Evolutionary conservation across 2,113 vertebrate species (phyloP).

Genomic region (Phycodurus eques): DNA sequence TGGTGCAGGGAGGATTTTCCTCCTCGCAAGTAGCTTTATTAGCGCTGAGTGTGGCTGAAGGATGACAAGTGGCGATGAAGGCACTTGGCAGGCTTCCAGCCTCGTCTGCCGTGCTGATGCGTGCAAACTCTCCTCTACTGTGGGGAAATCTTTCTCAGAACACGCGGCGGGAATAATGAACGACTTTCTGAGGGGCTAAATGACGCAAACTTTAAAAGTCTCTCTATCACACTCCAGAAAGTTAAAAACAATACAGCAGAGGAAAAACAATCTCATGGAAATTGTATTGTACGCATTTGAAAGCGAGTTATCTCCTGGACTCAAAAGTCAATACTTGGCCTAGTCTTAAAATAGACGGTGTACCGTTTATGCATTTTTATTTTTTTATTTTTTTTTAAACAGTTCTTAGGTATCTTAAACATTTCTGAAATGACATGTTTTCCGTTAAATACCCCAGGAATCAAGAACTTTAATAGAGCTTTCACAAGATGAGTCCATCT

Average conservation of each 20-base stretch:
- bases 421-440: too few species aligned
- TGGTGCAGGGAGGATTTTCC: constrained; percentile 14
- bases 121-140: constrained; percentile 34
- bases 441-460: too few species aligned
- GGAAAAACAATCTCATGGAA: not conserved
- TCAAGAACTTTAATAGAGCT: too few species aligned
- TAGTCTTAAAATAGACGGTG: constrained; percentile 6
- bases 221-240: constrained; percentile 13
- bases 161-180: constrained; percentile 37
- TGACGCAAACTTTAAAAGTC: constrained; percentile 19
- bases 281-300: not conserved
- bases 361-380: too few species aligned
- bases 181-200: constrained; percentile 19
- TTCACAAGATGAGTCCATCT: too few species aligned
- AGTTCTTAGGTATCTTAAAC: too few species aligned
- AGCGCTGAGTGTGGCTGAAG: constrained; percentile 18
- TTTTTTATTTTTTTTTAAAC: not conserved
- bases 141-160: constrained; percentile 37
- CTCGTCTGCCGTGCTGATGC: constrained; percentile 30
- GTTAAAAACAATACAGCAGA: constrained; percentile 7
- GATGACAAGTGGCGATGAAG: constrained; percentile 12
- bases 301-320: not conserved
- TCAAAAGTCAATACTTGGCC: constrained; percentile 28
- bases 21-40: constrained; percentile 28
- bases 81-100: constrained; percentile 30